Percentiles rank a stretch among this genome's conserved stretches.
These are phyloP conservation scores for Thinocorus orbignyianus DNA, from an alignment of 2,113 vertebrate genomes.

Conservation along the genomic window DNA sequence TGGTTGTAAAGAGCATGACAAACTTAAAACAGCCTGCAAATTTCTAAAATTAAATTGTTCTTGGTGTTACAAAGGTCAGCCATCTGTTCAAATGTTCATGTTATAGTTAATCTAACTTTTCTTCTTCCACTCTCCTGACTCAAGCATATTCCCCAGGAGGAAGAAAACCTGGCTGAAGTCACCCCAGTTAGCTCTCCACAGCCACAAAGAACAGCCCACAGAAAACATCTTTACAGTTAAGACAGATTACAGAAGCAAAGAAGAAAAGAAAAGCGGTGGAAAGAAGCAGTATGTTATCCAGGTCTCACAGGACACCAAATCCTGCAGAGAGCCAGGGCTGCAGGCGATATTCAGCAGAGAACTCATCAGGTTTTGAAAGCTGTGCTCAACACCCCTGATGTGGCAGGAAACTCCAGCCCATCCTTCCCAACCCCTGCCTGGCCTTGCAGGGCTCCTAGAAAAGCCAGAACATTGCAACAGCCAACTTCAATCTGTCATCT, in stretches of 20 bases:
- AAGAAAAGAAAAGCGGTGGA: not conserved
- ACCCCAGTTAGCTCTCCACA: not conserved
- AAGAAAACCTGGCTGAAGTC: not conserved
- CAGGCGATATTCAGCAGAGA: not conserved
- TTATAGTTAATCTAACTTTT: not conserved
- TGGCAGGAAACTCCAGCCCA: not conserved
- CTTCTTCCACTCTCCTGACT: not conserved
- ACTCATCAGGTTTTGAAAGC: not conserved
- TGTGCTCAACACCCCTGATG: not conserved
- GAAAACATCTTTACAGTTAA: not conserved
- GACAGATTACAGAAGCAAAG: not conserved
- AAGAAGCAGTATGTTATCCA: not conserved
- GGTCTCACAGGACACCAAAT: not conserved
- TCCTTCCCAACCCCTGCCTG: not conserved
- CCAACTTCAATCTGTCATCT: not conserved
- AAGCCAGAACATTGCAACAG: not conserved
- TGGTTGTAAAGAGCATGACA: not conserved
- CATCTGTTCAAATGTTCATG: constrained; percentile 38
- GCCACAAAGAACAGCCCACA: not conserved
- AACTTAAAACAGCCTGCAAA: not conserved
- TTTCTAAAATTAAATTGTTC: constrained; percentile 23
- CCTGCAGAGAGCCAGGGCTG: not conserved
- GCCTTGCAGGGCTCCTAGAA: not conserved
- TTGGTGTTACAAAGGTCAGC: constrained; percentile 27
- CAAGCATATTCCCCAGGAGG: not conserved